Conservation (phyloP, 64 coral and sea anemone genomes). For the Anthopleura sola region DNA sequence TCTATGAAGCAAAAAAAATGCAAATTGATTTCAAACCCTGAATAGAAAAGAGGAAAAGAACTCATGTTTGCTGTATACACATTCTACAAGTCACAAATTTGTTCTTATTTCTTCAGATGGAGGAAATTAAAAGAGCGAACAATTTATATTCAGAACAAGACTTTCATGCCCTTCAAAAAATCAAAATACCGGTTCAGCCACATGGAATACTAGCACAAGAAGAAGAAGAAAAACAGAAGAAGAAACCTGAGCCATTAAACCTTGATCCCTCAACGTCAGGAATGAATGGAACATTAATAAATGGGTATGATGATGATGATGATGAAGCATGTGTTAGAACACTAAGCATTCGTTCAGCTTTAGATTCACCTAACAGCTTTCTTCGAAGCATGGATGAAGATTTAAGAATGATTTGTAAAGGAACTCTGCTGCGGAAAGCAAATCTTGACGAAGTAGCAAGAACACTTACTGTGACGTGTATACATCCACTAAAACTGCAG, state of each 20-base stretch:
- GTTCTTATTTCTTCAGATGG: constrained; percentile 48
- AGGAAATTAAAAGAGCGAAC: constrained; percentile 77
- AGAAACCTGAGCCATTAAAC: constrained; percentile 60
- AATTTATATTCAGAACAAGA: constrained; percentile 87
- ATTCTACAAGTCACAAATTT: neutral
- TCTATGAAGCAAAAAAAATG: no score
- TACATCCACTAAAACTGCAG: constrained; percentile 68
- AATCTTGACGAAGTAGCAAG: constrained; percentile 87
- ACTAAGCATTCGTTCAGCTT: constrained; percentile 78
- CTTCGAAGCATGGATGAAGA: constrained; percentile 86
- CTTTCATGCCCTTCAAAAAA: constrained; percentile 79
- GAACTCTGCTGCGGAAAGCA: constrained; percentile 58
- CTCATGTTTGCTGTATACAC: no score
- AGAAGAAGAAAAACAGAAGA: constrained; percentile 39
- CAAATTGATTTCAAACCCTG: no score
- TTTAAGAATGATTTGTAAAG: constrained; percentile 82
- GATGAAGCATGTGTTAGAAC: constrained; percentile 71
- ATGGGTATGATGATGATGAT: constrained; percentile 14
- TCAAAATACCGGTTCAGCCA: constrained; percentile 84
- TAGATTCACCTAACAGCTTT: constrained; percentile 91
- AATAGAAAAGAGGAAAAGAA: no score
- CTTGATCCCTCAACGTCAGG: constrained; percentile 39
- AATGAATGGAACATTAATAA: constrained; percentile 23
- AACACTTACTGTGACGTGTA: constrained; percentile 88
- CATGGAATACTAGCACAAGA: constrained; percentile 70